A percentile compares a stretch with the other conserved stretches of the same genome.
These are phyloP conservation scores for Coregonus ussuriensis DNA, from an alignment of 2,797 vertebrate species.

Conservation along the genomic window DNA sequence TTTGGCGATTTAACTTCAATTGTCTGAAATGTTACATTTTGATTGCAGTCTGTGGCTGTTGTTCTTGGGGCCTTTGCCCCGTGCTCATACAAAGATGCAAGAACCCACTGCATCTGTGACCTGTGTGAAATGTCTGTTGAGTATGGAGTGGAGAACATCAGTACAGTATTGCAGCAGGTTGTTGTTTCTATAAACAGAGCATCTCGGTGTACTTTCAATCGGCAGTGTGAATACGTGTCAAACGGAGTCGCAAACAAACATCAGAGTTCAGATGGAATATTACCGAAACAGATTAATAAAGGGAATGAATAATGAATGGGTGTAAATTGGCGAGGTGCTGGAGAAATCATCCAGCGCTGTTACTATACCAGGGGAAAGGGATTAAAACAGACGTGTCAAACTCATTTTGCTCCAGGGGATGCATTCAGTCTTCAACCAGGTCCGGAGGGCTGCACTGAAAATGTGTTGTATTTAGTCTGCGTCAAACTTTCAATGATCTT, in stretches of 20 bases:
- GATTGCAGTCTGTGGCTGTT: not conserved
- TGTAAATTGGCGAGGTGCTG: conserved; percentile 52
- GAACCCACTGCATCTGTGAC: not conserved
- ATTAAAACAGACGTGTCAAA: conserved; percentile 20
- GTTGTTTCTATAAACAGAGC: not conserved
- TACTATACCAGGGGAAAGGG: not conserved
- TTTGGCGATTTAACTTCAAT: not conserved
- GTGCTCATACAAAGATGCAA: not conserved
- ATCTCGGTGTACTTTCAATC: not conserved
- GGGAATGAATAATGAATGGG: conserved; percentile 48
- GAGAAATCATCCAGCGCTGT: conserved; percentile 27
- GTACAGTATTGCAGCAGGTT: not conserved
- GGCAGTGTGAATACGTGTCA: not conserved
- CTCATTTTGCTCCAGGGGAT: no score
- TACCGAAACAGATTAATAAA: conserved; percentile 44
- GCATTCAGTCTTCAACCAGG: no score
- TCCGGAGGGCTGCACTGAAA: no score
- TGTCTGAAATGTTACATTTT: not conserved
- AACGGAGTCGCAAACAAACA: conserved; percentile 5
- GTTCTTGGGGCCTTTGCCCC: not conserved
- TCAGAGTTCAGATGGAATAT: conserved; percentile 6
- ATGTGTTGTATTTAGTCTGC: no score
- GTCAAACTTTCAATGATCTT: no score
- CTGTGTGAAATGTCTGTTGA: not conserved
- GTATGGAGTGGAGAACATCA: not conserved